Conservation (phyloP, 2,797 vertebrate species). For the Numenius phaeopus region DNA sequence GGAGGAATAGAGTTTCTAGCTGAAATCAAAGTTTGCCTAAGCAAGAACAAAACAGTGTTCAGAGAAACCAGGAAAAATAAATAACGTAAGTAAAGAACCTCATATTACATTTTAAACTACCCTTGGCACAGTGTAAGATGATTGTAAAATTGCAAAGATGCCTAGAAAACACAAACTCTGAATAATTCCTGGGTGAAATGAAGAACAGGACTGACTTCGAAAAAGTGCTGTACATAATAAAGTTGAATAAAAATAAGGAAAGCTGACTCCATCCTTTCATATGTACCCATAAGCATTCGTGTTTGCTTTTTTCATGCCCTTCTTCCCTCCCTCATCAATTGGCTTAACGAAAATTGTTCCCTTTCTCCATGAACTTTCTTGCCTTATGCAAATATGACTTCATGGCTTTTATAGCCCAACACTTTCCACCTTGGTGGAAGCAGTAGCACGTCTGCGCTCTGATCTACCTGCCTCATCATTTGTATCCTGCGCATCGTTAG, state of each 20-base stretch:
- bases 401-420: neutral
- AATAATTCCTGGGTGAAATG: slow-evolving; percentile 37
- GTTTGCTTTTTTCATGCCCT: neutral
- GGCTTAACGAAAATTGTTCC: neutral
- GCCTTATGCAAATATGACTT: neutral
- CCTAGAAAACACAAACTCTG: slow-evolving; percentile 29
- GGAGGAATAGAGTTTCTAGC: neutral
- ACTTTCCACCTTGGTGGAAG: neutral
- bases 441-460: neutral
- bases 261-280: neutral
- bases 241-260: neutral
- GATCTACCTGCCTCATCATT: neutral
- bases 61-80: slow-evolving; percentile 17
- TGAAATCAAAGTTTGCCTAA: slow-evolving; percentile 35
- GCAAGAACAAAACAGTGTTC: neutral
- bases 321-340: neutral
- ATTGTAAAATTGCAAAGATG: slow-evolving; percentile 30
- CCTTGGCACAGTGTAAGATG: neutral
- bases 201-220: neutral
- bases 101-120: slow-evolving; percentile 32
- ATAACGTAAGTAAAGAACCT: neutral
- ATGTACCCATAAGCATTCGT: neutral
- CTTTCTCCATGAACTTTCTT: neutral
- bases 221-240: neutral
- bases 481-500: neutral